These are phyloP conservation scores for Drosophila hydei DNA, from an alignment of 1,140 invertebrate genomes.

Conservation along the genomic window DNA sequence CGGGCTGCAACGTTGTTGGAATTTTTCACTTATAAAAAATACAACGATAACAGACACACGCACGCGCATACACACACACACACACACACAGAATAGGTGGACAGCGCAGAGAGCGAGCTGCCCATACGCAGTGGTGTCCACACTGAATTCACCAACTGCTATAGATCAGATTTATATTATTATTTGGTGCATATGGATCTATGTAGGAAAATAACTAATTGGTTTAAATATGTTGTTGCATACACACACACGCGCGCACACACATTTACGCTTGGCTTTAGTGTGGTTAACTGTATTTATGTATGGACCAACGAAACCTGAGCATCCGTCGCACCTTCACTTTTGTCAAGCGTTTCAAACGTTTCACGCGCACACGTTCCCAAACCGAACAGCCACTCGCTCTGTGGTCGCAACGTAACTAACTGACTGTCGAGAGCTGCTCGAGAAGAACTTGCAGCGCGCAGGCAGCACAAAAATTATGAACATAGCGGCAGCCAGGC, in stretches of 20 bases:
- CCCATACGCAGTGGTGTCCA: constrained; percentile 32
- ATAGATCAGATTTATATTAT: constrained; percentile 19
- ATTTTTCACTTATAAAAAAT: constrained; percentile 80
- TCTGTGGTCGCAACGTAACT: constrained; percentile 70
- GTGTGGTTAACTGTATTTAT: constrained; percentile 38
- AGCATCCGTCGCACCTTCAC: constrained; percentile 67
- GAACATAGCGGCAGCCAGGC: constrained; percentile 48
- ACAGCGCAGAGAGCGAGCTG: constrained; percentile 30
- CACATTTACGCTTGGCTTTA: background rate
- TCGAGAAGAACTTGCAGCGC: constrained; percentile 41
- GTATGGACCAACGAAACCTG: constrained; percentile 33
- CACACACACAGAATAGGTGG: constrained; percentile 6
- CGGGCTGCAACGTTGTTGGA: constrained; percentile 71
- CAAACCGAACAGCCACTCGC: constrained; percentile 49
- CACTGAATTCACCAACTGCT: constrained; percentile 54
- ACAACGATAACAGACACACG: constrained; percentile 56
- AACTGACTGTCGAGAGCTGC: constrained; percentile 39
- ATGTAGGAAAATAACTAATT: constrained; percentile 9
- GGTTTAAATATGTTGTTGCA: constrained; percentile 22
- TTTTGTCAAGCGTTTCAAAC: constrained; percentile 58
- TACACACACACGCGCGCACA: background rate
- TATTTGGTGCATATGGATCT: background rate
- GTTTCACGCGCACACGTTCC: constrained; percentile 40
- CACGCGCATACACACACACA: constrained; percentile 31
- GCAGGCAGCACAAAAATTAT: constrained; percentile 59